Percentiles rank a stretch among this genome's conserved stretches.
Conservation (phyloP, 1,140 invertebrate species). For the Nylanderia fulva region DNA sequence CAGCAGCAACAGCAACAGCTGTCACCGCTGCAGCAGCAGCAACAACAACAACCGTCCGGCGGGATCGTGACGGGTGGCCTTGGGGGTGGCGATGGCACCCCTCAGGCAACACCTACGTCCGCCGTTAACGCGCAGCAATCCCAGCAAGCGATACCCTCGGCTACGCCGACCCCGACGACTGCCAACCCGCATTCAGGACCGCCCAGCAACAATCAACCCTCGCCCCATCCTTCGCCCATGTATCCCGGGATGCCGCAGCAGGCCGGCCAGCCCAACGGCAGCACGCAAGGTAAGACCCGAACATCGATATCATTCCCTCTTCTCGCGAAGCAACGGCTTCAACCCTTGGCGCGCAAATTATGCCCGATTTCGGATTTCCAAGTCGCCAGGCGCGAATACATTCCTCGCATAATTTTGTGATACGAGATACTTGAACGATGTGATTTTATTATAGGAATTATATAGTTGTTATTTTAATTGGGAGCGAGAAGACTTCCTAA, state of each 20-base stretch:
- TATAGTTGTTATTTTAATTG: too few species aligned
- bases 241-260: slow-evolving; percentile 82
- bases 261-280: slow-evolving; percentile 79
- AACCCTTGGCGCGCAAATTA: too few species aligned
- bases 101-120: slow-evolving; percentile 71
- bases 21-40: slow-evolving; percentile 50
- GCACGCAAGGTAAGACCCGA: slow-evolving; percentile 82
- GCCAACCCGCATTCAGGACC: slow-evolving; percentile 80
- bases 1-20: slow-evolving; percentile 76
- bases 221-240: slow-evolving; percentile 85
- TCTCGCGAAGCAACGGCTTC: background rate
- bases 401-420: background rate
- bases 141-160: slow-evolving; percentile 70
- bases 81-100: slow-evolving; percentile 62
- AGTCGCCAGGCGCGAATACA: background rate
- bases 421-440: background rate
- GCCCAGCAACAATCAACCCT: slow-evolving; percentile 85
- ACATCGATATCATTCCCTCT: slow-evolving; percentile 37
- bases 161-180: slow-evolving; percentile 78
- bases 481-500: too few species aligned
- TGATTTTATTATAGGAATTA: background rate
- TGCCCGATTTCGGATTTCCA: background rate
- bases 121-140: slow-evolving; percentile 70
- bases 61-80: background rate
- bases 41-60: slow-evolving; percentile 49